phyloP scores from a whole-genome alignment of 2,888 invertebrate species.

The Osedax frankpressi region DNA sequence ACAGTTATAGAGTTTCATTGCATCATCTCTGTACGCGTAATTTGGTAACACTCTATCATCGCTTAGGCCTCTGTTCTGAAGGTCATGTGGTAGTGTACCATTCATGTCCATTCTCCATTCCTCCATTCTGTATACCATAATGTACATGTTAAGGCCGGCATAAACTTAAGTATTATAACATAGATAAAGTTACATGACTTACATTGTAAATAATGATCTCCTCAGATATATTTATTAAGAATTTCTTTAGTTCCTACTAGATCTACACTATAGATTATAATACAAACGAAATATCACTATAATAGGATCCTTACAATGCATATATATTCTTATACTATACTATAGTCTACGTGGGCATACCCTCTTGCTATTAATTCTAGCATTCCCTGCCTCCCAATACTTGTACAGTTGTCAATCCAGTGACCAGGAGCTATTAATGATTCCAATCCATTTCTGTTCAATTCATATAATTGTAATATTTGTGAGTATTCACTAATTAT shows the following conservation, averaged over 20 bases:
- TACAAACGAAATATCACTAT: neutral
- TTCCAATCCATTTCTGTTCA: slow-evolving; percentile 32
- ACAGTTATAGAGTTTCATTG: slow-evolving; percentile 43
- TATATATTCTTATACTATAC: too few relatives aligned
- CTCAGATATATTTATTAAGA: too few relatives aligned
- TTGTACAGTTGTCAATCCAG: slow-evolving; percentile 49
- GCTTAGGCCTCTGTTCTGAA: slow-evolving; percentile 41
- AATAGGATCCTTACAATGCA: neutral
- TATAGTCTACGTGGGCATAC: slow-evolving; percentile 36
- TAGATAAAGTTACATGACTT: too few relatives aligned
- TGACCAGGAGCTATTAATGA: slow-evolving; percentile 45
- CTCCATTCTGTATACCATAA: slow-evolving; percentile 34
- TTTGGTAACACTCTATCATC: slow-evolving; percentile 44
- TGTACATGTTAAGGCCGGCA: too few relatives aligned
- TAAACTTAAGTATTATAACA: too few relatives aligned
- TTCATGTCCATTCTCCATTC: slow-evolving; percentile 41
- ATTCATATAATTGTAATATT: slow-evolving; percentile 16
- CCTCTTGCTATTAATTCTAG: slow-evolving; percentile 46
- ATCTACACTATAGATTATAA: neutral
- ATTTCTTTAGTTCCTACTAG: too few relatives aligned
- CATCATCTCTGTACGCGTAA: slow-evolving; percentile 49
- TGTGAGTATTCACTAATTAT: too few relatives aligned
- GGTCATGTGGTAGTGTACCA: slow-evolving; percentile 45
- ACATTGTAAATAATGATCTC: too few relatives aligned
- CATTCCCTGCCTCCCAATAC: slow-evolving; percentile 46